Evolutionary conservation across 2,888 invertebrate species (phyloP).

Genomic region (Brenthis ino): DNA sequence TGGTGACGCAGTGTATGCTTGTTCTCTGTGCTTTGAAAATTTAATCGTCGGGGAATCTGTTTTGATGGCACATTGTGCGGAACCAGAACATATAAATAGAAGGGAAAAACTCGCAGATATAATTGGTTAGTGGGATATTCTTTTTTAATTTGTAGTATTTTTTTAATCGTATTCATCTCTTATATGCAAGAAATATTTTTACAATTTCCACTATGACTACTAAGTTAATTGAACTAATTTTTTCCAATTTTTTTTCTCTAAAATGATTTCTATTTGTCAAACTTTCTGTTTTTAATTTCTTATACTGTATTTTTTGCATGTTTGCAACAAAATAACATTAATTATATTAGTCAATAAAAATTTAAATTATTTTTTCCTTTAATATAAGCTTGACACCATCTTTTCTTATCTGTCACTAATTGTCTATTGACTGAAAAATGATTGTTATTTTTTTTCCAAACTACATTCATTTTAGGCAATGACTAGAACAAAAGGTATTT

Average conservation of each 20-base stretch:
- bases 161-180: constrained; percentile 3
- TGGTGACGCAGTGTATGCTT: constrained; percentile 72
- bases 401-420: constrained; percentile 23
- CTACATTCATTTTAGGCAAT: constrained; percentile 19
- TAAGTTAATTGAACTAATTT: constrained; percentile 11
- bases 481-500: not conserved
- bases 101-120: constrained; percentile 59
- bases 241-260: not conserved
- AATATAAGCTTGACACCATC: constrained; percentile 16
- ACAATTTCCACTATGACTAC: constrained; percentile 6
- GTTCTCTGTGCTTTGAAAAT: constrained; percentile 72
- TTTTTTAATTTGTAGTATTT: constrained; percentile 3
- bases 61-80: constrained; percentile 67
- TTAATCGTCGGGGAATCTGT: constrained; percentile 69
- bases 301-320: constrained; percentile 21
- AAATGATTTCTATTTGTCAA: constrained; percentile 11
- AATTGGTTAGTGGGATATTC: constrained; percentile 49
- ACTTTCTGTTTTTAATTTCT: constrained; percentile 10
- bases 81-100: constrained; percentile 57
- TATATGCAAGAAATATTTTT: not conserved
- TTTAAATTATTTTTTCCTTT: constrained; percentile 28
- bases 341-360: constrained; percentile 5
- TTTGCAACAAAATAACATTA: constrained; percentile 18
- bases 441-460: constrained; percentile 36
- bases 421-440: constrained; percentile 30